Base-by-base conservation (phyloP, 2,888 invertebrate genomes). In the Macropis europaea region DNA sequence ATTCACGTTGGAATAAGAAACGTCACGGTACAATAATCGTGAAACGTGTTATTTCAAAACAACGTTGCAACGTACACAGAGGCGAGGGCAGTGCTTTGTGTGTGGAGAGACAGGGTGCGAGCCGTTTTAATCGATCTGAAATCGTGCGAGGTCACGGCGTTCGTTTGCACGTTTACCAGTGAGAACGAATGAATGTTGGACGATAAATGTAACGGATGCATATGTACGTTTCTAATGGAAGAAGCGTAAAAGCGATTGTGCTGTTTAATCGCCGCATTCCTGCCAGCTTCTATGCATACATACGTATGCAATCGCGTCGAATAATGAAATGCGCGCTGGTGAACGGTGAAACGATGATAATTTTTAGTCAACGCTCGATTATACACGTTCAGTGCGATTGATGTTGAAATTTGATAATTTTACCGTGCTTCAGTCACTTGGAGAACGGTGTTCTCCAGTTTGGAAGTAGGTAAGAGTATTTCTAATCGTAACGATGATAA, bases 1-100 rank as follows among this genome's bases (percentile, higher is more conserved):
- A 50, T 38, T 48, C 38, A 7, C n/a, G 17, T 60, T 48, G 67
- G 52, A n/a, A 79, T 76, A 79, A 71, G 66, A 28, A 36, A 60
- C 59, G 74, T 77, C 69, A 77, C 72, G 79, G 77, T 80, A 77
- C 67, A 71, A 77, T 79, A 75, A 80, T 36, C 64, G 38, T n/a
- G 61, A 17, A 75, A 77, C 68, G 54, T 26, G 61, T 52, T 56
- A 54, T 80, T 74, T 77, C 80, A 59, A 76, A 66, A 72, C 62
- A 63, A 64, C 50, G 57, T 50, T 43, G 24, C 30, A 72, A 63
- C n/a, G 2, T 13, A 17, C 17, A 5, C 15, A 4, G 19, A 38
- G 17, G 26, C 11, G 7, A n/a, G n/a, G n/a, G n/a, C 26, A 40
- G 53, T 63, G 73, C 26, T 15, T 11, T 24, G 28, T n/a, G 4